Percentiles rank a stretch among this genome's conserved stretches.
Evolutionary conservation across 2,888 invertebrate genomes (phyloP).

Genomic region (Miltochrista miniata): DNA sequence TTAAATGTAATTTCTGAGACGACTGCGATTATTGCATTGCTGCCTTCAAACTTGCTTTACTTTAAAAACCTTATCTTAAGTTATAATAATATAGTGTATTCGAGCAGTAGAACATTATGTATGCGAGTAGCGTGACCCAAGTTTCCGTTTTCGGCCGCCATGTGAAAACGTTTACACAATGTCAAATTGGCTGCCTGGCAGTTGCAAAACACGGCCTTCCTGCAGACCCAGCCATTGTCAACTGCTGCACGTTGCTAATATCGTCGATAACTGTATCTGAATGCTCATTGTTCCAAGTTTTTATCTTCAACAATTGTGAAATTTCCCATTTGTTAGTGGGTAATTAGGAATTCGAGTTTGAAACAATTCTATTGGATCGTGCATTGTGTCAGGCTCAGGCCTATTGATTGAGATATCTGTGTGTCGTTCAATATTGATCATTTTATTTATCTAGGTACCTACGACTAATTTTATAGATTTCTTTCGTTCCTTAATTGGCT

Average conservation of each 20-base stretch:
- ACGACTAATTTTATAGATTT: neutral
- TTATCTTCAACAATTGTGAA: conserved; percentile 35
- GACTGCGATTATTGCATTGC: no score
- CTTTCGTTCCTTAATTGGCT: no score
- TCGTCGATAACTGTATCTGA: conserved; percentile 42
- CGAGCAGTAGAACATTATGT: conserved; percentile 44
- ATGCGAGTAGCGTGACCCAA: conserved; percentile 68
- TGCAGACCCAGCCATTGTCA: conserved; percentile 51
- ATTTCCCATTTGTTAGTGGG: conserved; percentile 30
- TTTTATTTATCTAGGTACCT: neutral
- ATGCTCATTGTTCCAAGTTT: conserved; percentile 36
- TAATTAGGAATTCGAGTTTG: conserved; percentile 26
- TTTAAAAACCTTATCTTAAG: neutral
- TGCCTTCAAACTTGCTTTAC: no score
- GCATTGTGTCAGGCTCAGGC: conserved; percentile 3
- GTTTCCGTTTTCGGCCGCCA: conserved; percentile 72
- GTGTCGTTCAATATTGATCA: neutral
- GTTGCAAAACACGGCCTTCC: conserved; percentile 68
- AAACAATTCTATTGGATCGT: conserved; percentile 4
- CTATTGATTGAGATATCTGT: conserved; percentile 2
- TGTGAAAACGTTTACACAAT: conserved; percentile 77
- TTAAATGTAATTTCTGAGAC: no score
- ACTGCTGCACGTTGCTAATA: conserved; percentile 39
- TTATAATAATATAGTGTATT: conserved; percentile 27
- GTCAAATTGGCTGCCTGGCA: conserved; percentile 67